phyloP scores from a whole-genome alignment of 2,113 vertebrate species.

The Clarias gariepinus region DNA sequence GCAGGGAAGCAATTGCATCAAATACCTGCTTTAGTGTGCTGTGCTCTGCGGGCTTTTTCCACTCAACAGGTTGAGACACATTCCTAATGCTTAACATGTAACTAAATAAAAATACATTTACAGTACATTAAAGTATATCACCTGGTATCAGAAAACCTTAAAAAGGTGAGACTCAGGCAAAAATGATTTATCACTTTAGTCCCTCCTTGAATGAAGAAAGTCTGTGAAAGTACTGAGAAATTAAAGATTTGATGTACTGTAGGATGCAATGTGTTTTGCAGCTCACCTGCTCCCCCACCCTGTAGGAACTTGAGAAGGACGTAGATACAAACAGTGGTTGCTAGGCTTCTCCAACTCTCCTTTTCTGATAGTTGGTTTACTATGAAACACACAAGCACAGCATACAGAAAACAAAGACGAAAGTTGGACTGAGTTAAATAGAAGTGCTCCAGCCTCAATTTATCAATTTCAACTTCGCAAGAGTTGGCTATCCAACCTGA shows the following conservation, averaged over 20 bases:
- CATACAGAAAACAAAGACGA: neutral
- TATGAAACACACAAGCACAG: slow-evolving; percentile 52
- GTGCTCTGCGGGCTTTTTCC: no score
- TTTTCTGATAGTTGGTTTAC: slow-evolving; percentile 82
- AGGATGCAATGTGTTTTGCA: neutral
- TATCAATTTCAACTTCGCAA: neutral
- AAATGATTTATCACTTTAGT: neutral
- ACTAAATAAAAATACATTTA: neutral
- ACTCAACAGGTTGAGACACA: no score
- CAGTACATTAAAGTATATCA: neutral
- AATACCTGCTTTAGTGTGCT: no score
- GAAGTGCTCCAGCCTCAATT: neutral
- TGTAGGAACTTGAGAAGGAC: slow-evolving; percentile 87
- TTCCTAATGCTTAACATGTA: neutral
- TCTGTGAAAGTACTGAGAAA: neutral
- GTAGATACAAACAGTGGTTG: slow-evolving; percentile 78
- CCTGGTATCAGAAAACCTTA: neutral
- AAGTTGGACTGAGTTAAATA: neutral
- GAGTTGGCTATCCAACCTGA: neutral
- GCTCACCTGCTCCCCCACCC: slow-evolving; percentile 85
- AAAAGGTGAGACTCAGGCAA: neutral
- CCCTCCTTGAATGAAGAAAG: neutral
- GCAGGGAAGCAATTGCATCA: no score
- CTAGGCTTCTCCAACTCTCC: slow-evolving; percentile 74
- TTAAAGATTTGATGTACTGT: neutral